Conservation (phyloP, 2,888 invertebrate genomes). For the Watsonalla cultraria region DNA sequence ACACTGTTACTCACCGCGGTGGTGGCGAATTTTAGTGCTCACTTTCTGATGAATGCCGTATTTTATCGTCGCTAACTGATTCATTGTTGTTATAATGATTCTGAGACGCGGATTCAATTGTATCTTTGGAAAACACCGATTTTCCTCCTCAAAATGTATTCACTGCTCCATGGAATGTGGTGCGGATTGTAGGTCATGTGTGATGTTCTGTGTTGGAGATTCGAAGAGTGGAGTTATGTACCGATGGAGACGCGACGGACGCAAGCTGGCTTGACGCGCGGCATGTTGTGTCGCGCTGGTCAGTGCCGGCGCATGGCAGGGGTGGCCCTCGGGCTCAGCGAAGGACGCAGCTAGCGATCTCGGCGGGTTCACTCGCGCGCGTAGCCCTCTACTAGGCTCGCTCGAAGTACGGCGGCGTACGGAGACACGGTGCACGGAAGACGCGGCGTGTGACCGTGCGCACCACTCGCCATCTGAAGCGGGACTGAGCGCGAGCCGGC, state of each 20-base stretch:
- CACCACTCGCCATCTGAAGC: conserved; percentile 77
- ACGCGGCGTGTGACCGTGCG: conserved; percentile 58
- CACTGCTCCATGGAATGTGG: conserved; percentile 36
- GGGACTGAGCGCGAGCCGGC: conserved; percentile 73
- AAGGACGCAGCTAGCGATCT: conserved; percentile 23
- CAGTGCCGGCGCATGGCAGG: conserved; percentile 71
- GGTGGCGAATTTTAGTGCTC: conserved; percentile 68
- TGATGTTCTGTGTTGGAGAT: conserved; percentile 47
- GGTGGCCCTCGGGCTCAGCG: conserved; percentile 23
- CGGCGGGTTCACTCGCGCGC: conserved; percentile 43
- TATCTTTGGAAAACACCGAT: conserved; percentile 29
- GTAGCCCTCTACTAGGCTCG: conserved; percentile 48
- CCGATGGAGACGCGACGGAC: conserved; percentile 78
- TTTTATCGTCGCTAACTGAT: conserved; percentile 82
- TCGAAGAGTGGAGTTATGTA: conserved; percentile 55
- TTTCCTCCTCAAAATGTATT: conserved; percentile 32
- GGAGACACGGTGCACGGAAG: conserved; percentile 30
- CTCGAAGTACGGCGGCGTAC: conserved; percentile 47
- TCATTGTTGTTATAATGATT: conserved; percentile 63
- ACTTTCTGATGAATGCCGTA: conserved; percentile 80
- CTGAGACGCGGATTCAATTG: conserved; percentile 26
- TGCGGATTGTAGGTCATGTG: conserved; percentile 24
- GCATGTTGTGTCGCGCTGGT: conserved; percentile 65
- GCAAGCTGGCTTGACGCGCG: conserved; percentile 76
- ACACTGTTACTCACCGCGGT: conserved; percentile 76